A percentile compares a stretch with the other conserved stretches of the same genome.
phyloP scores from a whole-genome alignment of 2,797 vertebrate species.

The Pipistrellus nathusii region DNA sequence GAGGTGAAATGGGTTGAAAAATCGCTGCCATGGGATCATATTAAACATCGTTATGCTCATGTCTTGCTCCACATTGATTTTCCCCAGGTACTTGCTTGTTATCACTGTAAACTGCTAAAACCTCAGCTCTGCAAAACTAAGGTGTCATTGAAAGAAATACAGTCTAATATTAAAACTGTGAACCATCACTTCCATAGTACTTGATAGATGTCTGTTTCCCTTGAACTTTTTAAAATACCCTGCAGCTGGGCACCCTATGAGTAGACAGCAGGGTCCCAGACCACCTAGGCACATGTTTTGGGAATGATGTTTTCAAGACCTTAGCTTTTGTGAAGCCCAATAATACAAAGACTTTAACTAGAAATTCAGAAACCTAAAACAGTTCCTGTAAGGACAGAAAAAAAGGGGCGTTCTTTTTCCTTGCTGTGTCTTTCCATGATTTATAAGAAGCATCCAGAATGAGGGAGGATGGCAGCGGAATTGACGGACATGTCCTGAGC shows the following conservation, averaged over 20 bases:
- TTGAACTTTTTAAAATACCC: not conserved
- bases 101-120: not conserved
- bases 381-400: no score
- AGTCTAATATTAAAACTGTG: not conserved
- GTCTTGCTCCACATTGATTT: not conserved
- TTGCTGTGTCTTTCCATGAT: no score
- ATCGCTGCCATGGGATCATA: not conserved
- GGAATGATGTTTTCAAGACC: not conserved
- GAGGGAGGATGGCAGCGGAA: no score
- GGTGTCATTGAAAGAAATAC: not conserved
- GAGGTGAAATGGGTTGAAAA: not conserved
- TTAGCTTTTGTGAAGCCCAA: not conserved
- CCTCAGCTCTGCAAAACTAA: not conserved
- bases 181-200: not conserved
- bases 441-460: no score
- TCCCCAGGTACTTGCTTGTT: not conserved
- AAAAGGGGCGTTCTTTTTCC: no score
- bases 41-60: not conserved
- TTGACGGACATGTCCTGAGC: no score
- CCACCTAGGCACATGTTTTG: not conserved
- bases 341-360: not conserved
- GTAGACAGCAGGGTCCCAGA: no score
- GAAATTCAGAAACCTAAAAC: not conserved
- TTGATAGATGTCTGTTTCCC: not conserved
- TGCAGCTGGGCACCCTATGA: not conserved